Evolutionary conservation across 1,140 invertebrate species (phyloP).

Genomic region (Uloborus diversus): DNA sequence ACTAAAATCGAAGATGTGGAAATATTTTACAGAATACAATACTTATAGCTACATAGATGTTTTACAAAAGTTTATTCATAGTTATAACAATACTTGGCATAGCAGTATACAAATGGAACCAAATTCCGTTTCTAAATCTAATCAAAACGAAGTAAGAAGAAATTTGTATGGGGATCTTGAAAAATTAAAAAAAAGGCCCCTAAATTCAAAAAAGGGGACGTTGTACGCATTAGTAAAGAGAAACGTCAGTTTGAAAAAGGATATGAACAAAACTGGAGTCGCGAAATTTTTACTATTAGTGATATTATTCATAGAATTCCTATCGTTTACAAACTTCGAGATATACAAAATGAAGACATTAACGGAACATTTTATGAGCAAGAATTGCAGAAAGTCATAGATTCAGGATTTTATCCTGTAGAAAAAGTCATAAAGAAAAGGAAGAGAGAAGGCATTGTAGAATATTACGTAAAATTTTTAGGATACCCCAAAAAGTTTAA

Average conservation of each 20-base stretch:
- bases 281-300: slow-evolving; percentile 49
- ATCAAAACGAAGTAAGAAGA: slow-evolving; percentile 34
- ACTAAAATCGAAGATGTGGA: slow-evolving; percentile 66
- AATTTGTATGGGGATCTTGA: slow-evolving; percentile 36
- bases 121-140: slow-evolving; percentile 62
- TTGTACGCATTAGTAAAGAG: slow-evolving; percentile 37
- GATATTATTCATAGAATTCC: background rate
- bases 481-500: background rate
- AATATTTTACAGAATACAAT: slow-evolving; percentile 64
- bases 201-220: slow-evolving; percentile 62
- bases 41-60: slow-evolving; percentile 65
- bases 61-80: slow-evolving; percentile 61
- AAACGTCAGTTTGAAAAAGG: slow-evolving; percentile 55
- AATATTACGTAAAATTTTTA: slow-evolving; percentile 25
- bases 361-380: slow-evolving; percentile 47
- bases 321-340: slow-evolving; percentile 32
- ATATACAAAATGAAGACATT: slow-evolving; percentile 10
- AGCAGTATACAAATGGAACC: slow-evolving; percentile 65
- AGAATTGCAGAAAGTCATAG: slow-evolving; percentile 24
- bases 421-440: background rate
- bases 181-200: background rate
- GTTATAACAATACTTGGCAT: slow-evolving; percentile 67
- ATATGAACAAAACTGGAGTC: slow-evolving; percentile 36
- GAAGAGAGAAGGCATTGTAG: background rate
- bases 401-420: background rate